Evolutionary conservation across 2,888 invertebrate genomes (phyloP), one percentile per base, ranked within the genome.

Genomic region (Chrysina gloriosa): DNA sequence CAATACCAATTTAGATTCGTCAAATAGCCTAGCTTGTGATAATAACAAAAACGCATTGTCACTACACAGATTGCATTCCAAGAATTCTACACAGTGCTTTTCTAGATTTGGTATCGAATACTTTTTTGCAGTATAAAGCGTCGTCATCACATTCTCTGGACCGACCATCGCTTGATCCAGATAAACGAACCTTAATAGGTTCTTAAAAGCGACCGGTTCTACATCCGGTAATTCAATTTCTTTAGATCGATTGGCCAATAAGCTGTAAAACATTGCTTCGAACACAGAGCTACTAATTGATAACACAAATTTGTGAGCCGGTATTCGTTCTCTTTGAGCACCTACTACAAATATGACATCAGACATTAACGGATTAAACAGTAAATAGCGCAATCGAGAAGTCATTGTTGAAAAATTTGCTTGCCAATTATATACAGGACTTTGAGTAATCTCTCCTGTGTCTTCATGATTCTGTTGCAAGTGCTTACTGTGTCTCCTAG

Each of bases 91-190:
- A 83, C 94, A 95, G 68, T 92, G 92, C 75, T 90, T 89, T 77
- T 94, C 94, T 70, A 95, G 82, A 2, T 93, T 92, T 0, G 93
- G 92, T 0, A 95, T 92, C 1, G 93, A 93, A 84, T 95, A 95
- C 76, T 95, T 94, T 77, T 94, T 94, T 3, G 94, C 94, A 0
- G 94, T 92, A 76, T 95, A 95, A 56, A 95, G 81, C 0, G 93
- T 93, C 1, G 93, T 91, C 93, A 94, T 94, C 1, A 95, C 94
- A 77, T 91, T 92, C 78, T 94, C 94, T 0, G 94, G 92, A 5
- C 91, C 93, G 75, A 95, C 93, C 68, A 90, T 88, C 7, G 94
- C 92, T 79, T 93, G 92, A 83, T 95, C 94, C 0, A 93, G 91
- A 79, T 94, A 94, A 63, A 90, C 83, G 81, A 90, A 90, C 80